Evolutionary conservation across 2,113 vertebrate species (phyloP).

Genomic region (Chunga burmeisteri): DNA sequence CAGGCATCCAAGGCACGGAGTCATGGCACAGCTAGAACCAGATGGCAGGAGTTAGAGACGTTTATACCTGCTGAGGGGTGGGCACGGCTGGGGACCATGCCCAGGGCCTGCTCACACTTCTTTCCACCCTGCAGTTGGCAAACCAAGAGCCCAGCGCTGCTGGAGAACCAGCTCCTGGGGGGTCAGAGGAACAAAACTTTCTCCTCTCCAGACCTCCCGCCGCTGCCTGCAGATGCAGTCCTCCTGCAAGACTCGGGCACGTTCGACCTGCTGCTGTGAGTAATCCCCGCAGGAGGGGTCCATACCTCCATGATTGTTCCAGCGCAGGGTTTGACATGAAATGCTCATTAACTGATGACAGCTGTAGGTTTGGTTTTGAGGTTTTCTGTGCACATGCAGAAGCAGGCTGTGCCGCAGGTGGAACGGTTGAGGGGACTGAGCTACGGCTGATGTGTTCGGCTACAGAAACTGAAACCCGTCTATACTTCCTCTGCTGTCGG

Average conservation of each 20-base stretch:
- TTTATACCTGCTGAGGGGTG: neutral
- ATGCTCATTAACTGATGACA: neutral
- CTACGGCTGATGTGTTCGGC: neutral
- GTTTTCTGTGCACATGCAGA: neutral
- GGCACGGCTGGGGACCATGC: neutral
- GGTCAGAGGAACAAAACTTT: neutral
- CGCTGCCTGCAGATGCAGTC: neutral
- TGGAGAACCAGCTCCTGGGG: neutral
- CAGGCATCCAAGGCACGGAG: neutral
- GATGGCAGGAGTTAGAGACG: neutral
- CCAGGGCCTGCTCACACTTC: neutral
- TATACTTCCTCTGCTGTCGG: neutral
- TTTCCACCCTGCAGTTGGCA: neutral
- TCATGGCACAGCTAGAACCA: neutral
- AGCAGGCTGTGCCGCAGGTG: neutral
- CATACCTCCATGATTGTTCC: neutral
- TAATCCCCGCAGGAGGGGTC: neutral
- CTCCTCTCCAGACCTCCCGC: neutral
- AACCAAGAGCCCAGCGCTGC: neutral
- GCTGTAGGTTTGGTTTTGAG: neutral
- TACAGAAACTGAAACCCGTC: neutral
- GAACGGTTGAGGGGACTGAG: accelerated
- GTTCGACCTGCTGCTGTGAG: neutral
- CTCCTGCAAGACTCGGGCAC: neutral
- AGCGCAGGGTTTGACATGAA: neutral